A percentile compares a stretch with the other conserved stretches of the same genome.
Conservation (phyloP, 1,140 invertebrate genomes). For the Pseudomyrmex sp. region DNA sequence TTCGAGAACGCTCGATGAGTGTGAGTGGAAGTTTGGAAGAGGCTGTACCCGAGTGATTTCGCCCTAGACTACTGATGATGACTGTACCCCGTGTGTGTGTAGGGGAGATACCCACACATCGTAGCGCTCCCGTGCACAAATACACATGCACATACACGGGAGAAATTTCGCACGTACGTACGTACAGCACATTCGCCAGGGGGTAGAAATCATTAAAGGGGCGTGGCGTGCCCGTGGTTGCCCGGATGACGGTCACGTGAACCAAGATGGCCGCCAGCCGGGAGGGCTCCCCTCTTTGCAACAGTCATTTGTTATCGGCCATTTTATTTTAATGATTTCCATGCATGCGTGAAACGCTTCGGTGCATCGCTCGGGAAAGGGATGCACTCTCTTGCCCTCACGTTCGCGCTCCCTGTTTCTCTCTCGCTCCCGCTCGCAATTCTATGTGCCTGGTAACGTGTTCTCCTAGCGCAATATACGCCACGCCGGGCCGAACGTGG, state of each 20-base stretch:
- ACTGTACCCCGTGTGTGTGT: conserved; percentile 79
- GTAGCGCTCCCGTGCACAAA: conserved; percentile 30
- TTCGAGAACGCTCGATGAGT: conserved; percentile 23
- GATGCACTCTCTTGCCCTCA: conserved; percentile 72
- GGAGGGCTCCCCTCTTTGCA: conserved; percentile 81
- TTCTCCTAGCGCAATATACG: conserved; percentile 66
- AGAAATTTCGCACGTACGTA: conserved; percentile 77
- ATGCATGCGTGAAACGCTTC: conserved; percentile 85
- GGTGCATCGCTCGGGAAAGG: conserved; percentile 81
- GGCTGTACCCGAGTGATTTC: conserved; percentile 78
- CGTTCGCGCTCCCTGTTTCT: background rate
- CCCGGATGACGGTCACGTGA: conserved; percentile 86
- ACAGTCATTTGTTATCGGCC: conserved; percentile 86
- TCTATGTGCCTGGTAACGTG: conserved; percentile 69
- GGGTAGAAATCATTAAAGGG: conserved; percentile 86
- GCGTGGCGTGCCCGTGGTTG: conserved; percentile 85
- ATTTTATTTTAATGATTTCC: conserved; percentile 86
- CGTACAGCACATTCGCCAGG: conserved; percentile 78
- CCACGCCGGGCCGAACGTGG: conserved; percentile 56
- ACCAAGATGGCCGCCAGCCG: conserved; percentile 83
- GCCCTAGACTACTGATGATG: conserved; percentile 83
- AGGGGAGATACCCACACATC: conserved; percentile 67
- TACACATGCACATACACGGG: conserved; percentile 58
- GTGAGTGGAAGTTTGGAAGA: conserved; percentile 73
- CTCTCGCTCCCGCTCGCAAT: conserved; percentile 28